Evolutionary conservation across 2,113 vertebrate species (phyloP).

Genomic region (Sinocyclocheilus maitianheensis): DNA sequence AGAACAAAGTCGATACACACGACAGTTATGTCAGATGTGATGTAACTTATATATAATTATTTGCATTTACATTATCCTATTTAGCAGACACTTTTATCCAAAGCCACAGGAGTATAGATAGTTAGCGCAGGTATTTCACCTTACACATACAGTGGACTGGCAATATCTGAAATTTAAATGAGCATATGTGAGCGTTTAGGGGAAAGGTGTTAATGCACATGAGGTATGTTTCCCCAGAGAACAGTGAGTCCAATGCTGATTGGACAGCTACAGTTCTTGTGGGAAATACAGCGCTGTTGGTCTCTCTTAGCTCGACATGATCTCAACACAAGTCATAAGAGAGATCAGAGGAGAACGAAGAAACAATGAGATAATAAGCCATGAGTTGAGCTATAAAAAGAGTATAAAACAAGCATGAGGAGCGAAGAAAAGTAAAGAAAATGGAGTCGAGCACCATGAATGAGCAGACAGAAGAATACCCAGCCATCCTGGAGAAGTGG

Average conservation of each 20-base stretch:
- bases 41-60: not conserved
- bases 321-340: conserved; percentile 16
- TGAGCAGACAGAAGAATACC: not conserved
- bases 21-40: not conserved
- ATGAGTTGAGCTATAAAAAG: not conserved
- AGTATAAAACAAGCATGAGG: conserved; percentile 23
- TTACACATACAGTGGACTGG: not conserved
- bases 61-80: not conserved
- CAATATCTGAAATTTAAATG: not conserved
- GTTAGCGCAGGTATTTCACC: not conserved
- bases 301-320: not conserved
- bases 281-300: conserved; percentile 14
- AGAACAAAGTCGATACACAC: not conserved
- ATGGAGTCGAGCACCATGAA: conserved; percentile 18
- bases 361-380: not conserved
- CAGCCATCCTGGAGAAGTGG: conserved; percentile 11
- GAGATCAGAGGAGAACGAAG: not conserved
- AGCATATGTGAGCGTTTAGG: conserved; percentile 13
- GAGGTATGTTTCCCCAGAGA: conserved; percentile 29
- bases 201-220: conserved; percentile 20
- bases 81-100: not conserved
- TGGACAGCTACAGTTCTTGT: conserved; percentile 26
- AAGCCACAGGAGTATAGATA: not conserved
- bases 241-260: conserved; percentile 30
- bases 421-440: not conserved